phyloP scores from a whole-genome alignment of 2,888 invertebrate genomes.

The Pomacea canaliculata region DNA sequence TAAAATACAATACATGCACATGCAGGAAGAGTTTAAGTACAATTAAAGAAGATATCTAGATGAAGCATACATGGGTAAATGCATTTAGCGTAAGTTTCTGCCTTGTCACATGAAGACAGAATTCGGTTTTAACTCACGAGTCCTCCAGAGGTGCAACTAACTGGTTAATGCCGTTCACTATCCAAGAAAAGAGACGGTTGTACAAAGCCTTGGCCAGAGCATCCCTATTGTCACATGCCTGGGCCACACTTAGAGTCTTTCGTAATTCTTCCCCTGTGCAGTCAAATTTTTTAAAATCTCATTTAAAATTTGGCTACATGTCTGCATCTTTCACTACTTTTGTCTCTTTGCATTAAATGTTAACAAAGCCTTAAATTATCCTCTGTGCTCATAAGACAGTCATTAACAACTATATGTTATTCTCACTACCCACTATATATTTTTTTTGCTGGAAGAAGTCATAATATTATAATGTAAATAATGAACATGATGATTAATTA shows the following conservation, averaged over 20 bases:
- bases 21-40: no score
- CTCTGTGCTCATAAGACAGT: neutral
- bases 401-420: no score
- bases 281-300: neutral
- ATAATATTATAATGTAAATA: neutral
- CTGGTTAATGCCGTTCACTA: constrained; percentile 65
- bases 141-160: constrained; percentile 53
- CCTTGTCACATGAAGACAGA: no score
- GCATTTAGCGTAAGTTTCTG: no score
- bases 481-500: no score
- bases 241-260: constrained; percentile 51
- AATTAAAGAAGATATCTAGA: no score
- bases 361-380: neutral
- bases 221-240: constrained; percentile 61
- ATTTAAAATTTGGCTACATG: neutral
- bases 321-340: neutral
- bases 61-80: no score
- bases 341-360: neutral
- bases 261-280: constrained; percentile 53
- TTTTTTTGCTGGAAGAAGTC: neutral
- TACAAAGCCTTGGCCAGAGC: constrained; percentile 66
- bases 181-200: constrained; percentile 66
- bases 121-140: constrained; percentile 11
- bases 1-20: no score
- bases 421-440: neutral